Evolutionary conservation across 2,888 invertebrate species (phyloP), one percentile per base, ranked within the genome.

Genomic region (Chaetoderma sp.): DNA sequence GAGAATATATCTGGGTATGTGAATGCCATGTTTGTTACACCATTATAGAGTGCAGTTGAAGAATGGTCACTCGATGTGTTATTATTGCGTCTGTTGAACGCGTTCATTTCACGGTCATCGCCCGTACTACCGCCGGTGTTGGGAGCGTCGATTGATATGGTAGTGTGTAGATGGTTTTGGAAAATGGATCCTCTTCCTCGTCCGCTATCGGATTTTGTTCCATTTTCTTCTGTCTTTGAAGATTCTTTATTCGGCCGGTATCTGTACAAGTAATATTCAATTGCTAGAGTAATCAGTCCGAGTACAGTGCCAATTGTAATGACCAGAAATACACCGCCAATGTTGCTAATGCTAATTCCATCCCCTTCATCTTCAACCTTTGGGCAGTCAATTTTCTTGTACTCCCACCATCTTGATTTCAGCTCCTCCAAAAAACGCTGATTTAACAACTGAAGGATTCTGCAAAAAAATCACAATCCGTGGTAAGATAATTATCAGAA

Each of bases 321-420:
- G 0, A 98, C 96, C 60, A 98, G 95, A 85, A 98, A 98, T 0
- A 98, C 98, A 0, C 98, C 98, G 71, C 89, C 98, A 74, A 98
- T 98, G 85, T 98, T 98, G 82, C 96, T 93, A 67, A 98, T 97
- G 67, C 96, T 96, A 82, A 98, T 98, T 55, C 98, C 98, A 83
- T 97, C 98, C 2, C 94, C 94, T 83, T 97, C 95, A 81, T 95
- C 94, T 82, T 96, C 94, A 75, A 93, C 93, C 76, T 94, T 93
- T 78, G 95, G 95, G 61, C 88, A 87, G 68, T 90, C 90, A 36
- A 73, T 70, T 65, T 91, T 91, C 6, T 91, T 0, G 92, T 92
- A 80, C 72, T 93, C 92, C 98, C 98, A 99, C 98, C 98, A 99
- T 77, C 91, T 92, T 80, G 97, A 96, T 87, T 98, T 98, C 18